Base-by-base conservation (phyloP, 2,888 invertebrate species). In the Therioaphis trifolii region DNA sequence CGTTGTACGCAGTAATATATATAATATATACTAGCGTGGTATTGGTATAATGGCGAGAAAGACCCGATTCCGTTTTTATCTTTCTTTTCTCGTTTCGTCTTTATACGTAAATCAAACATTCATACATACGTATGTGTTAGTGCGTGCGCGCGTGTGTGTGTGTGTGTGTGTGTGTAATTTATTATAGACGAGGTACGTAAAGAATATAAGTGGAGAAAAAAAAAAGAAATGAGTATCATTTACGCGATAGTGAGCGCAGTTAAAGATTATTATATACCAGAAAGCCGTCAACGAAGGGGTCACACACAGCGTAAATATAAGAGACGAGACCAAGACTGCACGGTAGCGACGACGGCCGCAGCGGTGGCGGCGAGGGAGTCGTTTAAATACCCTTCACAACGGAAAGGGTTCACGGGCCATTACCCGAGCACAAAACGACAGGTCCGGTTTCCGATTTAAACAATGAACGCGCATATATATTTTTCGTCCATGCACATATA, bases 341-440 rank as follows among this genome's bases (percentile, higher is more conserved):
- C 66, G 68, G 46, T 15, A 12, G 46, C 46, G 46, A 12, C 46
- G 46, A 12, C 46, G 46, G 43, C 43, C 7, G 15, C 12, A 12
- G 69, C 35, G 84, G 63, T 14, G 49, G 58, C 40, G 58, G 78
- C 66, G 68, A 68, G 40, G 78, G 78, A 84, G 84, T 55, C 78
- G 14, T 68, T 79, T 76, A 58, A 84, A 78, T 40, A 71, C 79
- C 69, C 58, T 49, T 18, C 79, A 27, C 79, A 27, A 40, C 58
- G 58, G 35, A 71, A 40, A 82, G 61, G 82, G 72, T 74, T 82
- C 82, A 82, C 82, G 82, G 82, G 74, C 82, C 82, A 82, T 82
- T 82, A 82, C 72, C 63, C 82, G 61, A 52, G 27, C 82, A 82
- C 82, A 82, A 82, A 82, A 82, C 82, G 72, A 82, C 82, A 82